Evolutionary conservation across 2,797 vertebrate species (phyloP).

Genomic region (Poecile montanus): DNA sequence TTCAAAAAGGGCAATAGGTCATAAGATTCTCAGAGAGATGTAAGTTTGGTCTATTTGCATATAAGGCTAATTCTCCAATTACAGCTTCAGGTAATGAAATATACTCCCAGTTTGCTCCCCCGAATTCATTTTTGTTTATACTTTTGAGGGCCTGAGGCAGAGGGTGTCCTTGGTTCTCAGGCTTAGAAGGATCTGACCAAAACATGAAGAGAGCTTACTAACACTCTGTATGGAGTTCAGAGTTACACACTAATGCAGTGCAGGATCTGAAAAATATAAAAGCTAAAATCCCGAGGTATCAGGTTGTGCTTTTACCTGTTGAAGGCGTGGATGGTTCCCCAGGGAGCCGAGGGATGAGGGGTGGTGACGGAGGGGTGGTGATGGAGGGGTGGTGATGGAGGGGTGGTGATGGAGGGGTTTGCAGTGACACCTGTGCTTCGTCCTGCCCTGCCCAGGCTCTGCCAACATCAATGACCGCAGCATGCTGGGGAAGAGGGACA

Average conservation of each 20-base stretch:
- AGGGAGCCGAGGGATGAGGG: rapidly evolving
- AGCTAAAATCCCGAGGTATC: neutral
- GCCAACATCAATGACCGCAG: conserved; percentile 98
- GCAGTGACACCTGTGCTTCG: rapidly evolving
- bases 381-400: neutral
- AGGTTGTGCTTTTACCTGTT: rapidly evolving
- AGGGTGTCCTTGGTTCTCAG: neutral
- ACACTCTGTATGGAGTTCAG: neutral
- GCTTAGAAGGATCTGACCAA: neutral
- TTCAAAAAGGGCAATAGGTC: neutral
- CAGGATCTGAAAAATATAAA: neutral
- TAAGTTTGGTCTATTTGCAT: neutral
- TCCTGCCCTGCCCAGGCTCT: conserved; percentile 80
- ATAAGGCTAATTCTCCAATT: neutral
- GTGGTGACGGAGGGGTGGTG: neutral
- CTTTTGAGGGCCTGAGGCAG: neutral
- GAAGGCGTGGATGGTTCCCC: rapidly evolving
- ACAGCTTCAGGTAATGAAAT: neutral
- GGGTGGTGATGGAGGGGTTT: neutral
- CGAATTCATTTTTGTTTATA: neutral
- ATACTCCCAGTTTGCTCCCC: neutral
- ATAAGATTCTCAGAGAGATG: neutral
- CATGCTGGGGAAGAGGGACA: conserved; percentile 97
- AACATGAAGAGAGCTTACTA: neutral
- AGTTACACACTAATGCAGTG: neutral